Base-by-base conservation (phyloP, 2,888 invertebrate genomes). In the Stenotaenia linearis region DNA sequence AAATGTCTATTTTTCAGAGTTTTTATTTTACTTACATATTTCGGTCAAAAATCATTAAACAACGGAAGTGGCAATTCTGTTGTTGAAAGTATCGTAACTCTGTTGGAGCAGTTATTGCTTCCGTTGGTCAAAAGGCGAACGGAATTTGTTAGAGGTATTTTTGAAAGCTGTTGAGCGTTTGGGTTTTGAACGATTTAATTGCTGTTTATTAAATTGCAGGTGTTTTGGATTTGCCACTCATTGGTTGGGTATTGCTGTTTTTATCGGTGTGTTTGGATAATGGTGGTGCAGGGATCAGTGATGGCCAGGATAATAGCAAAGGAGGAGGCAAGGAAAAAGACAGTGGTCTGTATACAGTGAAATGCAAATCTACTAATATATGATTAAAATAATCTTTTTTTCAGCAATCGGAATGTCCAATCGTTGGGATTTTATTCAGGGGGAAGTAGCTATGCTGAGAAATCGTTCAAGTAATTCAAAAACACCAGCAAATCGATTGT, bases 401-500 rank as follows among this genome's bases (percentile, higher is more conserved):
- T n/a, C n/a, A 40, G 40, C 28, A 77, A 77, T 15, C 12, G 50
- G 28, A 15, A 40, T 83, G 23, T 82, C 88, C 30, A 89, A 89
- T 78, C 90, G 95, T 80, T 96, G 96, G 96, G 94, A 95, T 86
- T 96, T 96, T 89, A 93, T 96, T 84, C 93, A 94, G 82, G 95
- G 94, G 80, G 92, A 92, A 85, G 88, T 88, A 84, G 90, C 84
- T 85, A 90, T 86, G 89, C 83, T 83, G 37, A 82, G 82, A 37
- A 81, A 80, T 78, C 82, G 30, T 79, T 80, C 21, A 80, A 82
- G 74, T 56, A 82, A 25, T 50, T 79, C 15, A 80, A 82, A 32
- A 25, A 83, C 45, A 37, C 84, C n/a, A 80, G 83, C 69, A 28
- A 76, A 30, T 79, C 80, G 74, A 30, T 80, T 85, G 75, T 85